Conservation (phyloP, 2,113 vertebrate species). For the Engystomops pustulosus region DNA sequence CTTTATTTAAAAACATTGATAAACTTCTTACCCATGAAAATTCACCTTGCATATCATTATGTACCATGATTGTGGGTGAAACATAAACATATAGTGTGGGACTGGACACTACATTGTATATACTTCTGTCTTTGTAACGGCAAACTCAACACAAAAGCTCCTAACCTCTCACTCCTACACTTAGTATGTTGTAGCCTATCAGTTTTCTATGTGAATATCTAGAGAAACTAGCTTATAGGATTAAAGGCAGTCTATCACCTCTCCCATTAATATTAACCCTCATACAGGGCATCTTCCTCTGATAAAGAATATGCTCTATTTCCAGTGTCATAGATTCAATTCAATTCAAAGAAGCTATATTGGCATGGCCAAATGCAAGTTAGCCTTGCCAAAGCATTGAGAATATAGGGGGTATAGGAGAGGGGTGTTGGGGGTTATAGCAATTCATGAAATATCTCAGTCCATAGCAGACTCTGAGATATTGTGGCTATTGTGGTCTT, state of each 20-base stretch:
- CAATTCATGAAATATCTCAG: no score
- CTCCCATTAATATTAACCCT: background rate
- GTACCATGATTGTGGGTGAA: conserved; percentile 2
- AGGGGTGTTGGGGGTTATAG: no score
- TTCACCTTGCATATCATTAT: background rate
- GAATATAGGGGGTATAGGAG: no score
- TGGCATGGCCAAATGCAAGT: no score
- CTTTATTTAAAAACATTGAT: background rate
- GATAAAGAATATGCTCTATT: no score
- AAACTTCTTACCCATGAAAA: background rate
- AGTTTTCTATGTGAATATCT: background rate
- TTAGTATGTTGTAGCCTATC: background rate
- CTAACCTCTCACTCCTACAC: background rate
- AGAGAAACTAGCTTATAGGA: background rate
- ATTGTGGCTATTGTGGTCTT: no score
- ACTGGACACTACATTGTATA: conserved; percentile 17
- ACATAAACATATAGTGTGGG: background rate
- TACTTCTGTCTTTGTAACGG: background rate
- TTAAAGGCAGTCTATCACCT: no score
- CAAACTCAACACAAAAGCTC: background rate
- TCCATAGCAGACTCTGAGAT: no score
- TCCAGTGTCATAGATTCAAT: no score
- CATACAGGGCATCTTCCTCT: no score
- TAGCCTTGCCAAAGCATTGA: no score
- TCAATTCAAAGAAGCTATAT: no score